A percentile compares a stretch with the other conserved stretches of the same genome.
These are phyloP conservation scores for Yponomeuta evonymella DNA, from an alignment of 2,888 invertebrate genomes.

Conservation along the genomic window DNA sequence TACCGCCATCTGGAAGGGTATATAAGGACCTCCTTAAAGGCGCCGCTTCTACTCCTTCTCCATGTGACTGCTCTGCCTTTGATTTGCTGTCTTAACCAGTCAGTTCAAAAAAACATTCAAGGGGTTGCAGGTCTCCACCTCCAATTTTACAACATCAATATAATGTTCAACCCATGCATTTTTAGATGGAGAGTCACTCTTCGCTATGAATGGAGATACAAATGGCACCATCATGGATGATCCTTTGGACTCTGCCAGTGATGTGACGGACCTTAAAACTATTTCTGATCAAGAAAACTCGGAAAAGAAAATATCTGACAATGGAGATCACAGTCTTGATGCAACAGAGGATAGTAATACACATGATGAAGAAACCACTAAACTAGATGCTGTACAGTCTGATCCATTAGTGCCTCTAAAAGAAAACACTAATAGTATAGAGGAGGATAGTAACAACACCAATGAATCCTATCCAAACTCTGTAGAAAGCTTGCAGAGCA, in stretches of 20 bases:
- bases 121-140: too few species aligned
- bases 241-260: constrained; percentile 35
- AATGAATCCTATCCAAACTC: constrained; percentile 37
- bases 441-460: constrained; percentile 36
- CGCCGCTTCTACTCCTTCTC: too few species aligned
- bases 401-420: constrained; percentile 24
- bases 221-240: constrained; percentile 61
- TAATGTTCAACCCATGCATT: background rate
- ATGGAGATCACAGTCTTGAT: background rate
- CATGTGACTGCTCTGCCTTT: too few species aligned
- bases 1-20: constrained; percentile 51
- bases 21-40: too few species aligned
- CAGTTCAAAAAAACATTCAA: too few species aligned
- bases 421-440: constrained; percentile 29
- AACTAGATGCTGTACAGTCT: background rate
- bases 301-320: constrained; percentile 24
- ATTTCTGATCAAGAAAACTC: constrained; percentile 22
- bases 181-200: constrained; percentile 49
- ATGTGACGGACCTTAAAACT: background rate
- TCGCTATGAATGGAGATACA: constrained; percentile 59
- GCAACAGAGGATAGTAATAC: background rate
- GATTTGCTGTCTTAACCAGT: too few species aligned
- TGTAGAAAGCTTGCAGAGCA: constrained; percentile 10
- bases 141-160: too few species aligned
- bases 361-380: background rate